Base-by-base conservation (phyloP, 2,888 invertebrate species). In the Bruchidius siliquastri region DNA sequence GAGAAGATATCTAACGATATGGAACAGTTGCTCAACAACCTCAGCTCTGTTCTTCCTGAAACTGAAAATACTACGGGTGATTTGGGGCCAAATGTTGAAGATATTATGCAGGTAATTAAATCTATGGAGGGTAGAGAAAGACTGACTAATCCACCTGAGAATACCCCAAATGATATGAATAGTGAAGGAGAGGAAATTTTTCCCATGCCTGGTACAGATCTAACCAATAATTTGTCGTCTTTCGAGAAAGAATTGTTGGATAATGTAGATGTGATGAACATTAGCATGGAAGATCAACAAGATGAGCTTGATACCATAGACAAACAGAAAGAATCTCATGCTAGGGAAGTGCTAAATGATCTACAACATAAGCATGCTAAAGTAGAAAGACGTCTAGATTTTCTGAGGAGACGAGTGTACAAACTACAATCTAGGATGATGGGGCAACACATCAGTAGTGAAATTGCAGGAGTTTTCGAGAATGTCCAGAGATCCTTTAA, bases 381-480 rank as follows among this genome's bases (percentile, higher is more conserved):
- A 73, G 88, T 93, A 72, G 92, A 93, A 81, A 88, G 93, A 67
- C 89, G 92, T 77, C 89, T 92, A 80, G 93, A 94, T 71, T 92
- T 93, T 83, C 86, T 96, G 72, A 84, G 92, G 80, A 88, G 94
- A 78, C 89, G 96, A 77, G 86, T 95, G 75, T 88, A 93, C 20
- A 94, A 95, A 83, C 86, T 95, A 22, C 95, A 96, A 84, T 90
- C 92, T 0, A 89, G 92, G 72, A 88, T 92, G 66, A 90, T 95
- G 84, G 94, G 95, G 4, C 91, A 91, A 76, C 94, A 96, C 84
- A 89, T 92, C 26, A 92, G 93, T 72, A 92, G 93, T 79, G 96
- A 97, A 85, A 90, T 93, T 18, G 90, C 91, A 22, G 93, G 94
- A 4, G 91, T 95, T 73, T 91, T 94, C 78, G 93, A 93, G 77